Conservation (phyloP, 2,888 invertebrate species). For the Baccha elongata region DNA sequence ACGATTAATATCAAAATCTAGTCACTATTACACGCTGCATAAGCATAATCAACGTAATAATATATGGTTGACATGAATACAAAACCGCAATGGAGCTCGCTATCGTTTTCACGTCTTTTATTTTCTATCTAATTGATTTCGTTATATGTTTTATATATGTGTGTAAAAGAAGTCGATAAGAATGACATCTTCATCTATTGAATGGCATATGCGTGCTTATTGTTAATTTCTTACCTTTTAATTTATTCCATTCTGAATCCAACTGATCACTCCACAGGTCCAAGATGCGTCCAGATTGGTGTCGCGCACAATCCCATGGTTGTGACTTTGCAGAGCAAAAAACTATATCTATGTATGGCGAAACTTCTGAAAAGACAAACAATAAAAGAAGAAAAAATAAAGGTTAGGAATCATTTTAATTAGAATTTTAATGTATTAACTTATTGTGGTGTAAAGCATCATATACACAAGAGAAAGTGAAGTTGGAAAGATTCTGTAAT, state of each 20-base stretch:
- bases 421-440: slow-evolving; percentile 30
- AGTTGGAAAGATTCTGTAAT: slow-evolving; percentile 40
- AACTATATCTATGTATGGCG: slow-evolving; percentile 84
- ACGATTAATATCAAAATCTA: slow-evolving; percentile 16
- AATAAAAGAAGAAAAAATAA: slow-evolving; percentile 8
- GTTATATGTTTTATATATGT: background rate
- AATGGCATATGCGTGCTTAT: background rate
- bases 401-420: slow-evolving; percentile 34
- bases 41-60: slow-evolving; percentile 25
- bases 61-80: slow-evolving; percentile 37
- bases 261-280: slow-evolving; percentile 80
- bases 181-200: background rate
- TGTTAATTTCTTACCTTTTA: slow-evolving; percentile 79
- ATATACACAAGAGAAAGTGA: slow-evolving; percentile 57
- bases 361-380: slow-evolving; percentile 79
- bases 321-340: slow-evolving; percentile 84
- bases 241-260: slow-evolving; percentile 79
- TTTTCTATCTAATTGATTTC: slow-evolving; percentile 16
- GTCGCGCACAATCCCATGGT: slow-evolving; percentile 84
- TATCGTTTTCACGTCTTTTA: slow-evolving; percentile 21
- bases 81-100: background rate
- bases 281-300: slow-evolving; percentile 84
- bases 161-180: background rate
- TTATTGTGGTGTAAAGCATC: slow-evolving; percentile 37
- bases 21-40: slow-evolving; percentile 49